Base-by-base conservation (phyloP, 2,888 invertebrate species). In the Entomobrya proxima region DNA sequence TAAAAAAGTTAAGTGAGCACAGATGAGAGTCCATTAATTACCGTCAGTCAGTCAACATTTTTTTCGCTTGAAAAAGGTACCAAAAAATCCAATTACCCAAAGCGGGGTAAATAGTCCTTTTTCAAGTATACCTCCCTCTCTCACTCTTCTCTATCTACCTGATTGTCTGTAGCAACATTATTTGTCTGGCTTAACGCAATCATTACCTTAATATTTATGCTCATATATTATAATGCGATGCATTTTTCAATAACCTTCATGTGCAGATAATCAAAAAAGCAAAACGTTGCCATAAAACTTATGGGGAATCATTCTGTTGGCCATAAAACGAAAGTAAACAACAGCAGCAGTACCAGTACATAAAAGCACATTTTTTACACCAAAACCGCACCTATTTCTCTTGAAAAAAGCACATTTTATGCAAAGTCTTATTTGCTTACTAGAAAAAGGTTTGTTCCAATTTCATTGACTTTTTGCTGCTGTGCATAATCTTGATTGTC, bases 11-110 rank as follows among this genome's bases (percentile, higher is more conserved):
- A 74, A 64, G 74, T 40, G 40, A 75, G 40, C 35, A 44, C 74
- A 76, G 67, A 86, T 81, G 79, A 86, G 77, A 80, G 50, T 86
- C 58, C 86, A 86, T 86, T 86, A 86, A 86, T 86, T 86, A 86
- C 81, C 81, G 77, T 77, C 86, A 81, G 77, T 86, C 67, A 67
- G 67, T 7, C 85, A 85, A 75, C 75, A 75, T 79, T 64, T 75
- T 64, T 86, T 81, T 80, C 55, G 32, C 32, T 81, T 58, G 44
- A 58, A 86, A 61, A 69, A 80, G 81, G 55, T 44, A 37, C 69
- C 77, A 81, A 81, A 86, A 86, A 86, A 86, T 77, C 81, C 77
- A 86, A 81, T 86, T 81, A 86, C 40, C 67, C 79, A 74, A 79
- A 85, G 58, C 58, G 74, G 78, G 37, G 61, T 79, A 79, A 85